Conservation (phyloP, 2,113 vertebrate genomes). For the Oreochromis tanganicae region DNA sequence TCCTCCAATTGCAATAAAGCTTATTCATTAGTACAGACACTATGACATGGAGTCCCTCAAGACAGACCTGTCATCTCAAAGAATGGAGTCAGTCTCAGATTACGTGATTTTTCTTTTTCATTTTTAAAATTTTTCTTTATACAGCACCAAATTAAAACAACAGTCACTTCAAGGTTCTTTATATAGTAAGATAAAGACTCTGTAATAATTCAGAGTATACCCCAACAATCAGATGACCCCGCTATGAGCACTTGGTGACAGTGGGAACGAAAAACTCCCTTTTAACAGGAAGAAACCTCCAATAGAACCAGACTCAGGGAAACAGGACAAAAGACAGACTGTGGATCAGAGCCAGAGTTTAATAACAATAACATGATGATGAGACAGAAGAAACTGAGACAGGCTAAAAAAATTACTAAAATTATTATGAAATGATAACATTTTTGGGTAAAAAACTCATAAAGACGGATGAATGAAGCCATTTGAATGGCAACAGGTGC, state of each 20-base stretch:
- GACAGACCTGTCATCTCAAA: background rate
- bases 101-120: background rate
- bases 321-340: background rate
- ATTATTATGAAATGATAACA: background rate
- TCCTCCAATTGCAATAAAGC: background rate
- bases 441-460: background rate
- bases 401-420: background rate
- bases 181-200: background rate
- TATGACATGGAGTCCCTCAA: background rate
- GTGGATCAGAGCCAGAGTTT: background rate
- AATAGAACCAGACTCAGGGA: background rate
- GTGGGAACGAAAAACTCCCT: background rate
- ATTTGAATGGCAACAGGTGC: background rate
- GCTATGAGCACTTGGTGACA: background rate
- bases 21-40: background rate
- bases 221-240: background rate
- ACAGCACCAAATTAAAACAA: background rate
- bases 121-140: background rate
- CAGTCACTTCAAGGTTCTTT: background rate
- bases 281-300: background rate
- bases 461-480: background rate
- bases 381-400: background rate
- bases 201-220: background rate
- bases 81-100: background rate
- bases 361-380: background rate